Percentiles rank a stretch among this genome's conserved stretches.
phyloP scores from a whole-genome alignment of 2,113 vertebrate species.

The Mystacornis crossleyi region DNA sequence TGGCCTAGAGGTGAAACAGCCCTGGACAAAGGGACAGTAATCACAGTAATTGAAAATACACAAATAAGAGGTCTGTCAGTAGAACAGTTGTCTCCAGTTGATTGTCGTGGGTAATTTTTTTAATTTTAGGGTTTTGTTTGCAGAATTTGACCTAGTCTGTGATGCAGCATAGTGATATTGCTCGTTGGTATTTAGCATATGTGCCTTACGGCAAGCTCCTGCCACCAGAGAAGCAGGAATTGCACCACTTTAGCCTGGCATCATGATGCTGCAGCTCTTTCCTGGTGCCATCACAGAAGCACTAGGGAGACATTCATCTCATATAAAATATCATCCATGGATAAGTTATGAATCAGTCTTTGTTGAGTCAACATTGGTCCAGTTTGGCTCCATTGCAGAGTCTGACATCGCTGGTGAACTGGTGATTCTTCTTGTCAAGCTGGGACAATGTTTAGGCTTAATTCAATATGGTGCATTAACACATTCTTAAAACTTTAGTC shows the following conservation, averaged over 20 bases:
- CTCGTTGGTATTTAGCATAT: background rate
- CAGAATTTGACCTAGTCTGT: background rate
- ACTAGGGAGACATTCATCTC: background rate
- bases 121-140: conserved; percentile 9
- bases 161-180: background rate
- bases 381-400: background rate
- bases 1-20: background rate
- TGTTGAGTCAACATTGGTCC: background rate
- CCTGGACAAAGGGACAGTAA: background rate
- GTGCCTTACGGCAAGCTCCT: background rate
- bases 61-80: background rate
- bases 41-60: background rate
- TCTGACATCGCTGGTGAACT: background rate
- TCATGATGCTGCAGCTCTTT: background rate
- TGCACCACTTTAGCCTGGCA: background rate
- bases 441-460: background rate
- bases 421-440: background rate
- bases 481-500: background rate
- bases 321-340: background rate
- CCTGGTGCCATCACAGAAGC: background rate
- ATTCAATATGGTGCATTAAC: background rate
- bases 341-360: background rate
- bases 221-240: background rate
- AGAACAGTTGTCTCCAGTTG: background rate
- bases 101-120: background rate